Evolutionary conservation across 2,888 invertebrate species (phyloP), one percentile per base, ranked within the genome.

Genomic region (Sinelater perroti): DNA sequence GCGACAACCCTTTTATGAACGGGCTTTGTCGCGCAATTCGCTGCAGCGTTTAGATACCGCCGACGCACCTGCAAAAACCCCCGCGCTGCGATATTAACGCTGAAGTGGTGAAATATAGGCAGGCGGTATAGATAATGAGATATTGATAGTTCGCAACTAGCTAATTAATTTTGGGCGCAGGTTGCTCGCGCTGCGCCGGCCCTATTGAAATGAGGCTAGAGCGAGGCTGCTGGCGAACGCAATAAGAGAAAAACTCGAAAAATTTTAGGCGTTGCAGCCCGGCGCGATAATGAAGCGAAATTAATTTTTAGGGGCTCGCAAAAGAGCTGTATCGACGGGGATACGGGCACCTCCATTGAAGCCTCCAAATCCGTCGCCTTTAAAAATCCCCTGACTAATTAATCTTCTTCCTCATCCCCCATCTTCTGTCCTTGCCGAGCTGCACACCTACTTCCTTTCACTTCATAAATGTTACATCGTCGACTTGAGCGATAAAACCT

Each of bases 1-100:
- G 46, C 46, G 36, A 45, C 36, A 33, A 46, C 44, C 42, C 17
- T 44, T 38, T 38, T 36, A 36, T 24, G 13, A 50, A 50, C 11
- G 24, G 28, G 50, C 26, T 38, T 33, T 33, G 46, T 33, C 46
- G 20, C 33, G 16, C 46, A 31, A 46, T 46, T 46, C 46, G 11
- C 16, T 30, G 30, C 24, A 26, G 20, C 21, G 18, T 38, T 38
- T n/a, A 38, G 38, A 38, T 38, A 38, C 21, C 8, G 1, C 21
- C 3, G 10, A 20, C 28, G 8, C 8, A 21, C 8, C n/a, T 6
- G 24, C 40, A 40, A 40, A 18, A 18, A 36, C 36, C 18, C 18
- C 18, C 18, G 10, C 7, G 14, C 36, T 13, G 17, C 16, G 17
- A 36, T 36, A 36, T 36, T n/a, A 36, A 36, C 36, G 18, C 36